Conservation (phyloP, 2,888 invertebrate species). For the Macroteleia sp. region DNA sequence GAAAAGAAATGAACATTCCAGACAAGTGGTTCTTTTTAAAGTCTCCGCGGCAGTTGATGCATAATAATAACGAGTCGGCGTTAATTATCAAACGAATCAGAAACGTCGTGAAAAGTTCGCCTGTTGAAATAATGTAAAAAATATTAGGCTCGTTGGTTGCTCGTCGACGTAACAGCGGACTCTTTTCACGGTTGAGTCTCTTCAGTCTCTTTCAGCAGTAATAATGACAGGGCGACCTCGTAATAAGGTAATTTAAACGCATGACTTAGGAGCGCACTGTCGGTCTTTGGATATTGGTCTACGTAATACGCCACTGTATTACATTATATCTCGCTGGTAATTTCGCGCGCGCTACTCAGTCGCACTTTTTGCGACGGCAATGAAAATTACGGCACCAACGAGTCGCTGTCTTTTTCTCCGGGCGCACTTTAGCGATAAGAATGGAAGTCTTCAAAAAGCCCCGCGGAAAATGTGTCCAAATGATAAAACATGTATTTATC, state of each 20-base stretch:
- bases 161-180: constrained; percentile 2
- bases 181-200: constrained; percentile 28
- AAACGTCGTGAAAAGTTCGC: constrained; percentile 5
- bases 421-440: too few species aligned
- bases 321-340: constrained; percentile 50
- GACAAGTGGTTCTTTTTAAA: background rate
- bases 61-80: background rate
- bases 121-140: constrained; percentile 15
- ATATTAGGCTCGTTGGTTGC: constrained; percentile 9
- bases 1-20: too few species aligned
- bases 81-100: constrained; percentile 16
- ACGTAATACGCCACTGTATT: constrained; percentile 37
- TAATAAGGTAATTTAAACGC: constrained; percentile 83
- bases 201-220: constrained; percentile 65
- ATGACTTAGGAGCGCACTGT: constrained; percentile 77
- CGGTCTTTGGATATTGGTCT: constrained; percentile 70
- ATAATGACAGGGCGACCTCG: constrained; percentile 78
- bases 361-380: constrained; percentile 64
- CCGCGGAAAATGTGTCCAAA: too few species aligned
- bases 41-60: background rate
- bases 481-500: too few species aligned
- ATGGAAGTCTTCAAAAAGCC: too few species aligned
- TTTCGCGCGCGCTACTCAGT: constrained; percentile 40
- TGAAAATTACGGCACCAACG: constrained; percentile 69
- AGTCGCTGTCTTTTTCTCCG: too few species aligned